phyloP scores from a whole-genome alignment of 2,797 vertebrate species.

The Acanthiza pusilla region DNA sequence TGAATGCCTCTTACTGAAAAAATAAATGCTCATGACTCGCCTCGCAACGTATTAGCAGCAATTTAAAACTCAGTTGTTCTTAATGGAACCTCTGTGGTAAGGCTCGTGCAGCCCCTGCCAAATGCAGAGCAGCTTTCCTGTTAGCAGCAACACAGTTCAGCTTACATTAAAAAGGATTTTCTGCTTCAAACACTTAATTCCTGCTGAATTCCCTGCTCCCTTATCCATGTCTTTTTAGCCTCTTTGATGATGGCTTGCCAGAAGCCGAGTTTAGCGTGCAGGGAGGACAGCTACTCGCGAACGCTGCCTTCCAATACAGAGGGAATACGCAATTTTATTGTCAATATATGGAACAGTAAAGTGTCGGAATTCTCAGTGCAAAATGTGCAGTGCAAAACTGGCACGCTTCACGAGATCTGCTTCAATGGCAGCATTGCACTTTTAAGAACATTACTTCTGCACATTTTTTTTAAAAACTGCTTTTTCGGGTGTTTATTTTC shows the following conservation, averaged over 20 bases:
- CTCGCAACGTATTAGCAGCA: background rate
- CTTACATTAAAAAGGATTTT: background rate
- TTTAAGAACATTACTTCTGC: background rate
- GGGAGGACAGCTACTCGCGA: background rate
- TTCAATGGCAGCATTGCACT: background rate
- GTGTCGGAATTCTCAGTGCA: background rate
- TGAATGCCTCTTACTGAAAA: background rate
- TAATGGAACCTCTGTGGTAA: background rate
- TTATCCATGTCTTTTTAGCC: background rate
- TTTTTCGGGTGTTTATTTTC: accelerated
- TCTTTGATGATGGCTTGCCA: background rate
- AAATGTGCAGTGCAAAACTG: background rate
- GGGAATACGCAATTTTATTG: background rate
- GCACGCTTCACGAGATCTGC: background rate
- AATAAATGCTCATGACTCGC: background rate
- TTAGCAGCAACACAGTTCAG: background rate
- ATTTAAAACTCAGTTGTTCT: background rate
- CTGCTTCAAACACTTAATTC: background rate
- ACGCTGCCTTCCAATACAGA: background rate
- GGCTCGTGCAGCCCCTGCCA: background rate
- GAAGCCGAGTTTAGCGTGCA: background rate
- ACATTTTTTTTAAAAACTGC: background rate
- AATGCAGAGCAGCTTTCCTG: background rate
- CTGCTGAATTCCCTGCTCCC: background rate
- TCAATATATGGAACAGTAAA: background rate